These are phyloP conservation scores for Stomatorhinus walkeri DNA, from an alignment of 2,797 vertebrate genomes.

Conservation along the genomic window DNA sequence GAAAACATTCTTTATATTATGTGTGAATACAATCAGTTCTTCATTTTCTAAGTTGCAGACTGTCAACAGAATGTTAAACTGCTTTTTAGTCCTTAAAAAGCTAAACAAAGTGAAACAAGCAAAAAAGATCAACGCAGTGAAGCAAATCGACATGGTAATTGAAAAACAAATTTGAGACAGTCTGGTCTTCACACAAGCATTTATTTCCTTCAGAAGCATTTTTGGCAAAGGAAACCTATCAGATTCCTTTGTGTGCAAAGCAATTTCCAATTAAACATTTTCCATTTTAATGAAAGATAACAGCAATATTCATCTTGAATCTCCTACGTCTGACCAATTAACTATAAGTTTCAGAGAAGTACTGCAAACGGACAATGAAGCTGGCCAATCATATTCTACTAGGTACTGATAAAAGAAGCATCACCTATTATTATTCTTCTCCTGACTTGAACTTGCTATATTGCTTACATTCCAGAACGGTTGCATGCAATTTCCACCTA, in stretches of 20 bases:
- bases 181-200: conserved; percentile 18
- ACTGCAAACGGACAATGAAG: not conserved
- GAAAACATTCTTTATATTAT: conserved; percentile 22
- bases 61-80: conserved; percentile 29
- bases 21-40: not conserved
- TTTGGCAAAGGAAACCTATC: not conserved
- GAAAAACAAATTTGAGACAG: conserved; percentile 36
- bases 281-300: conserved; percentile 23
- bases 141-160: conserved; percentile 39
- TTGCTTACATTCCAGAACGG: not conserved
- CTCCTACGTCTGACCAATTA: conserved; percentile 7
- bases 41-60: conserved; percentile 11
- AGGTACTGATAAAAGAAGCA: not conserved
- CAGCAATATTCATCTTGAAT: not conserved
- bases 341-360: not conserved
- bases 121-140: conserved; percentile 24
- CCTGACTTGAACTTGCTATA: not conserved
- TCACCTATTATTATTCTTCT: not conserved
- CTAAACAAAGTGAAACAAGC: conserved; percentile 24
- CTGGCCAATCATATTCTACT: not conserved
- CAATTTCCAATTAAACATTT: conserved; percentile 15
- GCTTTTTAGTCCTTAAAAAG: conserved; percentile 22
- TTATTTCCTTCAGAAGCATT: conserved; percentile 14
- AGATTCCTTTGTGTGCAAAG: not conserved
- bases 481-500: not conserved